Conservation (phyloP, 2,888 invertebrate genomes). For the Eristalis arbustorum region DNA sequence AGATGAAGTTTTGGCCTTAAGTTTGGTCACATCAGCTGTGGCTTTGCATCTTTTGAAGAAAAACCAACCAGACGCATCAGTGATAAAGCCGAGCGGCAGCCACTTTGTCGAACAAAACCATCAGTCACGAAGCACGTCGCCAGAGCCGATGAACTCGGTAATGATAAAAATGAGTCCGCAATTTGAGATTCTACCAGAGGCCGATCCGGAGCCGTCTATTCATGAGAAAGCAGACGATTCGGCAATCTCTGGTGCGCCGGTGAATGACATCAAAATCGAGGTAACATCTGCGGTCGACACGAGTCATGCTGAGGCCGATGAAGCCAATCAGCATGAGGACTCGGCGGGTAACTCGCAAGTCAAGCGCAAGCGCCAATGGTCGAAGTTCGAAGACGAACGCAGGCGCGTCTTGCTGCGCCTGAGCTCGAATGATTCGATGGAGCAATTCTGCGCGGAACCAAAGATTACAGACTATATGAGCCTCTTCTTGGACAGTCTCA, state of each 20-base stretch:
- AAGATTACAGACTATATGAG: constrained; percentile 64
- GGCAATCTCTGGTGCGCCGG: not conserved
- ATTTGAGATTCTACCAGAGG: not conserved
- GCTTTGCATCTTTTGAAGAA: constrained; percentile 52
- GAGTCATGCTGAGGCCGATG: not conserved
- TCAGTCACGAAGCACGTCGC: not conserved
- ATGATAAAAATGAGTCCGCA: not conserved
- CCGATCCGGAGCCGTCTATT: not conserved
- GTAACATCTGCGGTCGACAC: not conserved
- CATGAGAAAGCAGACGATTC: constrained; percentile 25
- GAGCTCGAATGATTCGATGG: constrained; percentile 36
- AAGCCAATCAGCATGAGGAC: constrained; percentile 14
- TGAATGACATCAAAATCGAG: constrained; percentile 53
- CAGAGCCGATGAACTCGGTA: not conserved
- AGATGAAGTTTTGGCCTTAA: constrained; percentile 56
- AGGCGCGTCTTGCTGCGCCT: constrained; percentile 45
- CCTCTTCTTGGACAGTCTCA: constrained; percentile 50
- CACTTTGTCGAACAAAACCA: not conserved
- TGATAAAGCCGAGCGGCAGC: not conserved
- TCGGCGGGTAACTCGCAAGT: not conserved
- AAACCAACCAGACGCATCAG: not conserved
- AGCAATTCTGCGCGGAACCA: constrained; percentile 47
- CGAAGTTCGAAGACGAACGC: constrained; percentile 56
- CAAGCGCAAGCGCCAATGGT: constrained; percentile 49
- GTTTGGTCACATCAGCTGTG: constrained; percentile 56